Evolutionary conservation across 2,113 vertebrate genomes (phyloP), one percentile per base, ranked within the genome.

Genomic region (Talpa occidentalis): DNA sequence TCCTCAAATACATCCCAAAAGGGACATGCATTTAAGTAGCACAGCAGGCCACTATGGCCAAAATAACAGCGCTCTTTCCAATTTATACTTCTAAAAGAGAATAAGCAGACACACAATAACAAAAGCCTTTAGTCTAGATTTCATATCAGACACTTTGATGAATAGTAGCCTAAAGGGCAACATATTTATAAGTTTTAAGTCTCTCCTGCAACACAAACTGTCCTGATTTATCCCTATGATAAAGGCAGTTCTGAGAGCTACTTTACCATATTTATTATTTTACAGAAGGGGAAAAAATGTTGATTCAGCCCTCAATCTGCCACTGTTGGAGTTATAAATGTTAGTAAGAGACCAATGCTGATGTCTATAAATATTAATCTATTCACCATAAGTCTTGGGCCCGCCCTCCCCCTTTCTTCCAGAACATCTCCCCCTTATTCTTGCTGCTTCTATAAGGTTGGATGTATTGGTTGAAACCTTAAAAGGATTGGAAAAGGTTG

Each of bases 131-230:
- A 84, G 97, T 91, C 97, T 88, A 93, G 95, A 97, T 96, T 95
- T 95, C 95, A 21, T 90, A 98, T 97, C 98, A 97, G 98, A 97
- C 98, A 97, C 93, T 60, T 85, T 97, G 98, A 98, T 96, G 97
- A 98, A 98, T 91, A 97, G 97, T 93, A 91, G 97, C 98, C 98
- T 97, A 98, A 98, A 98, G 98, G 98, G 98, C 98, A 98, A 97
- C 96, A n/a, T 97, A 98, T 98, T 97, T 98, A 95, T 98, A 98
- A 97, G 98, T 97, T 98, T 98, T 97, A 98, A 98, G 97, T 97
- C 97, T 96, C 93, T 97, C 96, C 62, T 93, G 95, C 95, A 97
- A 97, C 97, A 98, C 97, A 97, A 97, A 98, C 97, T 95, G 97
- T 98, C 98, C 98, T 98, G 98, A 98, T 98, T 98, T 98, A 98